Evolutionary conservation across 2,888 invertebrate genomes (phyloP), one percentile per base, ranked within the genome.

Genomic region (Perdita meconis): DNA sequence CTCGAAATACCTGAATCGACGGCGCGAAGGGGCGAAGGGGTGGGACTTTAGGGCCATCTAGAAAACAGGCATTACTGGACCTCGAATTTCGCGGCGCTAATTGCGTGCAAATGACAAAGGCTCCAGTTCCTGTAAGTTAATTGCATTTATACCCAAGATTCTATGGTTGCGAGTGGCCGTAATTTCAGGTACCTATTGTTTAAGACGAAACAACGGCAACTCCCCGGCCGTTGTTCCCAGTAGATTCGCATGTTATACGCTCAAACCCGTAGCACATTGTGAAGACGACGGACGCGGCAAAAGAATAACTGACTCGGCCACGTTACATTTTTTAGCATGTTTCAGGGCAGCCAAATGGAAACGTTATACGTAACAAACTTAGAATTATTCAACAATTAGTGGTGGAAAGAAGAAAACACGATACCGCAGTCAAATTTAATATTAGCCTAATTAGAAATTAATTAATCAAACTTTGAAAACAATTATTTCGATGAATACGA

Each of bases 11-110:
- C 34, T 40, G 13, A n/a, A 55, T 44, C n/a, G n/a, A 26, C 40
- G 30, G 34, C 36, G 47, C 19, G 16, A 26, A 34, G 26, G 2
- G 16, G n/a, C 59, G 30, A 59, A 59, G 61, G 56, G 34, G 30
- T 3, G 60, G 59, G 57, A 69, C 34, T 55, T 53, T 66, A 47
- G 66, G 61, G 51, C 26, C 69, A 53, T 51, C 55, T 50, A 56
- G 69, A 53, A 69, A 65, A 51, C 50, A 38, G 66, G 64, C 60
- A 82, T 82, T 80, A 72, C 65, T 42, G 80, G 80, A 75, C 74
- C 75, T 75, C 79, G 72, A 86, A 86, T 86, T 86, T 86, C 83
- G 75, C 81, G 84, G 84, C 81, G 80, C 84, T 83, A 86, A 87
- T 87, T 88, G 84, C 78, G 66, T 79, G 78, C 79, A 77, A 65